A percentile compares a stretch with the other conserved stretches of the same genome.
phyloP scores from a whole-genome alignment of 2,113 vertebrate species.

The Cairina moschata region DNA sequence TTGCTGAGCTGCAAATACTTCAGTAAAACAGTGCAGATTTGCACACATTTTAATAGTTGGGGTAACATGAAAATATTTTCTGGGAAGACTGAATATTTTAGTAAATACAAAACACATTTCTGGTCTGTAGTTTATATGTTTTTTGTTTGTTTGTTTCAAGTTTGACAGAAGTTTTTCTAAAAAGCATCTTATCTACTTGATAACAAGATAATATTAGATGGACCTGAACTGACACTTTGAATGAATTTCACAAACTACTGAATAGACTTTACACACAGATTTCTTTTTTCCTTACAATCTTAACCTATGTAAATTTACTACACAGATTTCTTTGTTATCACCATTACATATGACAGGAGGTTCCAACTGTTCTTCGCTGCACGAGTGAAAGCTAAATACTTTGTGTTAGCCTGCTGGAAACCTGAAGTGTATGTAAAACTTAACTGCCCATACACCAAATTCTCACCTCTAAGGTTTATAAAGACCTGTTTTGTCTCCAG shows the following conservation, averaged over 20 bases:
- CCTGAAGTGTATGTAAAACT: neutral
- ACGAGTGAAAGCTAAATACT: neutral
- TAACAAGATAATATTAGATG: neutral
- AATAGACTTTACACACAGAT: neutral
- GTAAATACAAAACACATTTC: neutral
- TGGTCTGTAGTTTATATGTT: neutral
- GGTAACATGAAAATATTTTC: neutral
- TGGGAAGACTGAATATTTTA: neutral
- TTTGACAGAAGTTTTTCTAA: neutral
- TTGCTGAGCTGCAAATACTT: too few relatives aligned
- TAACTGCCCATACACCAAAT: neutral
- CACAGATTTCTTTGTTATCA: neutral
- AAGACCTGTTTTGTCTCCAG: neutral
- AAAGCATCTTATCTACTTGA: neutral
- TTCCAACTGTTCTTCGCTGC: neutral
- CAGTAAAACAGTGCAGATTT: too few relatives aligned
- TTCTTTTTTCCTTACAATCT: neutral
- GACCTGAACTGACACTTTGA: neutral
- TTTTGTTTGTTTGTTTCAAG: neutral
- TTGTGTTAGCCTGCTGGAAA: too few relatives aligned
- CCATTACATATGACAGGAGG: too few relatives aligned
- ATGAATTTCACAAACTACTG: neutral
- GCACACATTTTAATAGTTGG: neutral
- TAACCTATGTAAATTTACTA: neutral
- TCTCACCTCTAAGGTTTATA: neutral